Conservation (phyloP, 2,113 vertebrate genomes). For the Proterorhinus semilunaris region DNA sequence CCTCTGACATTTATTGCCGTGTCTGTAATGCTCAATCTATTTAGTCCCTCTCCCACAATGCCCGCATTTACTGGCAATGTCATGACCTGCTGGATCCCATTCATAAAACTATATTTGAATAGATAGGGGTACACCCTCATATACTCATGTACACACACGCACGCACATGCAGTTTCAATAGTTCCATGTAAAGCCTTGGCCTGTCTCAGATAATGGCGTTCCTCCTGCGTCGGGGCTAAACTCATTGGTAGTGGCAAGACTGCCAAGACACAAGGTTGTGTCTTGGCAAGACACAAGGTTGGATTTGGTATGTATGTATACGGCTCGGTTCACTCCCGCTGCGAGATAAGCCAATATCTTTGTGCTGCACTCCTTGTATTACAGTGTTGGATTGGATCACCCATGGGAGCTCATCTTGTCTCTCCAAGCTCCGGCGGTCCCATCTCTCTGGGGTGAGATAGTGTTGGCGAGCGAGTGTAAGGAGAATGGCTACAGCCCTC, state of each 20-base stretch:
- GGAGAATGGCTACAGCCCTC: conserved; percentile 4
- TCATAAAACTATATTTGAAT: conserved; percentile 31
- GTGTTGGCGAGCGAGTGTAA: conserved; percentile 4
- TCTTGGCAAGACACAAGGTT: conserved; percentile 18
- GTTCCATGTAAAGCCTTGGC: background rate
- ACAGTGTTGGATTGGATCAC: conserved; percentile 43
- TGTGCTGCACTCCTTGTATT: conserved; percentile 44
- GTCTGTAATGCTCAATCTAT: conserved; percentile 11
- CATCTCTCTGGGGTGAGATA: conserved; percentile 34
- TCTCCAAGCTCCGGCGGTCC: conserved; percentile 41
- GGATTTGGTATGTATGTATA: conserved; percentile 29
- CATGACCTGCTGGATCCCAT: conserved; percentile 12
- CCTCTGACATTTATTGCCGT: conserved; percentile 10
- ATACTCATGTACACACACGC: background rate
- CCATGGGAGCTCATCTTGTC: conserved; percentile 48
- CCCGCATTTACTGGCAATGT: background rate
- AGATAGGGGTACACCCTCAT: background rate
- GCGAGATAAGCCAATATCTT: conserved; percentile 67
- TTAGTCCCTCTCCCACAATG: conserved; percentile 2
- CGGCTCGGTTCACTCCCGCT: conserved; percentile 13
- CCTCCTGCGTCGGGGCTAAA: conserved; percentile 21
- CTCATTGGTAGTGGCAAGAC: conserved; percentile 27
- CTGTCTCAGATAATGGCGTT: conserved; percentile 40
- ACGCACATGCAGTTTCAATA: background rate
- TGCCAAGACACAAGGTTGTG: conserved; percentile 18